Conservation (phyloP, 2,888 invertebrate genomes). For the Habroteleia sp. region DNA sequence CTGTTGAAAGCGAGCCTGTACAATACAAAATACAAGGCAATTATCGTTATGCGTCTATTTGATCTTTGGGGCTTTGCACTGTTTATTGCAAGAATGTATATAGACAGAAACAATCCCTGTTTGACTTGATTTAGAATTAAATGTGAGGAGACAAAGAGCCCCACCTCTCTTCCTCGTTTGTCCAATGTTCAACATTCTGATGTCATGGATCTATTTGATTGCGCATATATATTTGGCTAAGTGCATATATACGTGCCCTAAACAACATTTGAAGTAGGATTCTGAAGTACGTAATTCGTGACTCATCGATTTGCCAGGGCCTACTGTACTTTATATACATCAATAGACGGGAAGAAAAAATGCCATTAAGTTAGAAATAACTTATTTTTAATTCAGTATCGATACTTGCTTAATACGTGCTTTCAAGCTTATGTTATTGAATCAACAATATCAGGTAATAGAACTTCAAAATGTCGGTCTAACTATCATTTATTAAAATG, state of each 20-base stretch:
- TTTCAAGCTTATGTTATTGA: no score
- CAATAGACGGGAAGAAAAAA: no score
- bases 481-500: no score
- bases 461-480: no score
- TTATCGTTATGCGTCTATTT: constrained; percentile 56
- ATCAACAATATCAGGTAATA: no score
- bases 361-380: no score
- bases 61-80: constrained; percentile 40
- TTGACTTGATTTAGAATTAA: constrained; percentile 59
- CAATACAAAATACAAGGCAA: constrained; percentile 65
- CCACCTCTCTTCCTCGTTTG: neutral
- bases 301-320: constrained; percentile 73
- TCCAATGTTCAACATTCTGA: constrained; percentile 50
- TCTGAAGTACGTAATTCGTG: constrained; percentile 51
- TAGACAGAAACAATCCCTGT: constrained; percentile 54
- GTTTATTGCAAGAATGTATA: constrained; percentile 37
- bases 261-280: constrained; percentile 44
- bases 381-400: no score
- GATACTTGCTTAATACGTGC: no score
- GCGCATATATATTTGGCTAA: constrained; percentile 52
- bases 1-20: constrained; percentile 91
- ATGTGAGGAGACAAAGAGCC: constrained; percentile 46
- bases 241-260: constrained; percentile 35
- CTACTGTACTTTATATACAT: no score
- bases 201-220: constrained; percentile 50